A percentile compares a stretch with the other conserved stretches of the same genome.
Evolutionary conservation across 2,888 invertebrate species (phyloP).

Genomic region (Galerucella nymphaeae): DNA sequence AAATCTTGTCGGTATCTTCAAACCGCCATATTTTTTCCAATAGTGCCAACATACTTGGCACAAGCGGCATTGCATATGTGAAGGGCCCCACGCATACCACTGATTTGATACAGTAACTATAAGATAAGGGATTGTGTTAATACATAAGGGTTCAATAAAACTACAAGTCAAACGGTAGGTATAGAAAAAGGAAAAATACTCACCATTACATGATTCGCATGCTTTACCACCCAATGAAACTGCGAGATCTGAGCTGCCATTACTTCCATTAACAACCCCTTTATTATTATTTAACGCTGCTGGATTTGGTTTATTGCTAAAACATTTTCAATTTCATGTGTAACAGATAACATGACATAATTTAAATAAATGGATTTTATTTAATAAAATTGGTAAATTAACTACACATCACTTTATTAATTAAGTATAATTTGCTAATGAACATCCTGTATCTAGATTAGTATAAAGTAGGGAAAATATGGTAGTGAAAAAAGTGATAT

Average conservation of each 20-base stretch:
- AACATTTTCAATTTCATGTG: conserved; percentile 55
- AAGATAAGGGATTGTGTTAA: conserved; percentile 49
- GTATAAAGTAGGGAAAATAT: too few relatives aligned
- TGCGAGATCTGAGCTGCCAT: conserved; percentile 70
- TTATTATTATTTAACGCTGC: conserved; percentile 79
- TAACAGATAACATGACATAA: conserved; percentile 45
- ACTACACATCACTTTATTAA: too few relatives aligned
- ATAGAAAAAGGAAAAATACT: conserved; percentile 57
- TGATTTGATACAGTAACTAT: conserved; percentile 80
- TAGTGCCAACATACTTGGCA: conserved; percentile 96
- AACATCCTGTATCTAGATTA: too few relatives aligned
- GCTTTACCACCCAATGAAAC: conserved; percentile 75
- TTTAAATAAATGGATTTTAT: neutral
- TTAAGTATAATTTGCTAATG: too few relatives aligned
- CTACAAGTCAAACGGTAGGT: too few relatives aligned
- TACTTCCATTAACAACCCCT: conserved; percentile 80
- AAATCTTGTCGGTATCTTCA: conserved; percentile 79
- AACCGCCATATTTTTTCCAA: conserved; percentile 98
- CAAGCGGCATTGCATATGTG: conserved; percentile 91
- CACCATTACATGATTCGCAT: conserved; percentile 86
- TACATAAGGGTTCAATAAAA: too few relatives aligned
- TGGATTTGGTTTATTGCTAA: conserved; percentile 89
- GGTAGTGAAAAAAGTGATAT: too few relatives aligned
- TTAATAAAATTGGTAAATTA: too few relatives aligned
- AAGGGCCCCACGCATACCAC: conserved; percentile 98